Evolutionary conservation across 2,888 invertebrate species (phyloP).

Genomic region (Resseliella maxima): DNA sequence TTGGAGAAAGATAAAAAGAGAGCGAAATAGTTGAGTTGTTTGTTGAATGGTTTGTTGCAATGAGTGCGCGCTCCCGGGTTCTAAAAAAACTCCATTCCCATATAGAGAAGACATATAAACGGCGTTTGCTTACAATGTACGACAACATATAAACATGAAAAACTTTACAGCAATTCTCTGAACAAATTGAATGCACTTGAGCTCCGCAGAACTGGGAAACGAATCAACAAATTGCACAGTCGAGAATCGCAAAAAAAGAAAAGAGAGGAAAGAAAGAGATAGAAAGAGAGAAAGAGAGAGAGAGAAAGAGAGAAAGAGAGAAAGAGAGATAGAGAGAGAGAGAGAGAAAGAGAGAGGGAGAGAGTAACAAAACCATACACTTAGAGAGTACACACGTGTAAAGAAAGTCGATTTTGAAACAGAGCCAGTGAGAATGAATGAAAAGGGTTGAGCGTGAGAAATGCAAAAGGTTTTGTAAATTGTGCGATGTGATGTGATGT

Average conservation of each 20-base stretch:
- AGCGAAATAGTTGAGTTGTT: background rate
- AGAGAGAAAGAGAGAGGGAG: background rate
- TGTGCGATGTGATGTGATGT: background rate
- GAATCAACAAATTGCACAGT: constrained; percentile 27
- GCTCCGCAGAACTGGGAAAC: background rate
- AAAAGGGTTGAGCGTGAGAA: background rate
- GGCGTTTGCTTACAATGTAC: background rate
- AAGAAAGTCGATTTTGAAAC: background rate
- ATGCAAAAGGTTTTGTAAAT: background rate
- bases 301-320: background rate
- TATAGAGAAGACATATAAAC: background rate
- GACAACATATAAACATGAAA: constrained; percentile 11
- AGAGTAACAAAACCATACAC: background rate
- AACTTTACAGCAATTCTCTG: constrained; percentile 4
- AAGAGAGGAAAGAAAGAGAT: background rate
- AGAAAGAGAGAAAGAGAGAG: background rate
- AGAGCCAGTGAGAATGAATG: background rate
- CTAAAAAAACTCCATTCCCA: background rate
- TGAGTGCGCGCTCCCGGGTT: background rate
- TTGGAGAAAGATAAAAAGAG: no score
- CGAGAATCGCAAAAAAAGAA: background rate
- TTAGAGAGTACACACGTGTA: no score
- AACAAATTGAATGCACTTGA: constrained; percentile 37
- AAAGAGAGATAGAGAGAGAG: background rate
- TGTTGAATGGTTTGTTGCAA: background rate